A percentile compares a stretch with the other conserved stretches of the same genome.
These are phyloP conservation scores for Himalopsyche tibetana DNA, from an alignment of 2,888 invertebrate genomes.

Conservation along the genomic window DNA sequence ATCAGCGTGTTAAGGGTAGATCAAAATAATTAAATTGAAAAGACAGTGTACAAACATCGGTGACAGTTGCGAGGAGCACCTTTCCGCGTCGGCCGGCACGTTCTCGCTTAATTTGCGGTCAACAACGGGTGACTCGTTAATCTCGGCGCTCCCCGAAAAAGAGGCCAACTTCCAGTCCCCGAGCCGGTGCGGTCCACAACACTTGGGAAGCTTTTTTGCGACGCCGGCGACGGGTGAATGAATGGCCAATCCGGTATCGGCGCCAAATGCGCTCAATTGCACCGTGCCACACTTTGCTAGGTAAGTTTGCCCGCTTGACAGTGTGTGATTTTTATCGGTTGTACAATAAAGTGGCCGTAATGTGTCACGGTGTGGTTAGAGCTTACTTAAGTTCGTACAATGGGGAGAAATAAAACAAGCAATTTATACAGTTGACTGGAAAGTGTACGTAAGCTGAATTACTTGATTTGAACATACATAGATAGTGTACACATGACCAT, in stretches of 20 bases:
- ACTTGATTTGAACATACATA: not conserved
- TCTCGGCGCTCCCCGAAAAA: conserved; percentile 50
- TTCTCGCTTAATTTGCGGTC: conserved; percentile 61
- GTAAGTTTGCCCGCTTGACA: conserved; percentile 5
- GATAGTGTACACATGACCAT: not conserved
- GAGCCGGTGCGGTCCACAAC: conserved; percentile 14
- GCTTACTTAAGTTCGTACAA: not conserved
- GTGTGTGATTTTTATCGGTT: conserved; percentile 8
- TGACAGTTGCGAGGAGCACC: conserved; percentile 16
- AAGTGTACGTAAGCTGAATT: not conserved
- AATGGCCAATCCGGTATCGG: conserved; percentile 46
- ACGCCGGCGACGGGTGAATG: conserved; percentile 17
- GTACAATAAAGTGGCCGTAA: conserved; percentile 17
- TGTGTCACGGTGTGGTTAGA: not conserved
- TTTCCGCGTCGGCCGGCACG: conserved; percentile 38
- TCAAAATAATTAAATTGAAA: too few species aligned
- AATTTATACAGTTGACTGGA: not conserved
- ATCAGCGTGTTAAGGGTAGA: too few species aligned
- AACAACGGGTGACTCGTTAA: conserved; percentile 60
- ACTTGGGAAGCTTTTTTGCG: conserved; percentile 33
- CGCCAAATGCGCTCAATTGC: conserved; percentile 40
- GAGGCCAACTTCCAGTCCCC: conserved; percentile 24
- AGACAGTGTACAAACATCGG: conserved; percentile 35
- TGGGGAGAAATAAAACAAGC: not conserved
- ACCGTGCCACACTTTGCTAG: conserved; percentile 2